phyloP scores from a whole-genome alignment of 1,140 invertebrate genomes.

The Streblospio benedicti region DNA sequence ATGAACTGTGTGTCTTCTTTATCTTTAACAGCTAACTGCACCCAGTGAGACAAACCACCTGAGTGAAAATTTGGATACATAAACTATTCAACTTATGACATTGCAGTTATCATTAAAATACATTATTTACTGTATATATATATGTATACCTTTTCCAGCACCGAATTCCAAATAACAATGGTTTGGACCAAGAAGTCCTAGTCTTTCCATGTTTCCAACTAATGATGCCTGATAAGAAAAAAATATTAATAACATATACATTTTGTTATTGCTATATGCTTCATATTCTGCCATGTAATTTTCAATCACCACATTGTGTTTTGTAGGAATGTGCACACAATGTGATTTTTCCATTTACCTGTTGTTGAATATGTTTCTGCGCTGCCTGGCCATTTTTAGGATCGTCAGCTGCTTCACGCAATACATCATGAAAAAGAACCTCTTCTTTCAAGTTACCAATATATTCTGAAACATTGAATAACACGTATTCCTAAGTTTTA shows the following conservation, averaged over 20 bases:
- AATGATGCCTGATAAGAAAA: conserved; percentile 32
- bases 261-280: background rate
- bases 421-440: conserved; percentile 28
- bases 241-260: background rate
- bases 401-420: conserved; percentile 54
- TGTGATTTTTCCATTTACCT: conserved; percentile 18
- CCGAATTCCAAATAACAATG: conserved; percentile 69
- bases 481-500: too few species aligned
- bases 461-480: conserved; percentile 23
- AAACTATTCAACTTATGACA: background rate
- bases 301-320: background rate
- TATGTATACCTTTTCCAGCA: conserved; percentile 66
- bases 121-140: background rate
- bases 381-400: conserved; percentile 51
- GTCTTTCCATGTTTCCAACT: conserved; percentile 31
- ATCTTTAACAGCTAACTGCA: conserved; percentile 54
- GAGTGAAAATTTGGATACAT: conserved; percentile 18
- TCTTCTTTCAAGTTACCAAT: conserved; percentile 20
- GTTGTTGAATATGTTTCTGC: conserved; percentile 32
- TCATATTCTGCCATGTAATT: background rate
- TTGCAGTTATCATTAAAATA: background rate
- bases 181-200: conserved; percentile 24
- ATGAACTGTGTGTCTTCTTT: conserved; percentile 54
- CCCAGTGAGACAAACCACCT: conserved; percentile 66
- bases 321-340: background rate